Evolutionary conservation across 2,113 vertebrate species (phyloP).

Genomic region (Petromus typicus): DNA sequence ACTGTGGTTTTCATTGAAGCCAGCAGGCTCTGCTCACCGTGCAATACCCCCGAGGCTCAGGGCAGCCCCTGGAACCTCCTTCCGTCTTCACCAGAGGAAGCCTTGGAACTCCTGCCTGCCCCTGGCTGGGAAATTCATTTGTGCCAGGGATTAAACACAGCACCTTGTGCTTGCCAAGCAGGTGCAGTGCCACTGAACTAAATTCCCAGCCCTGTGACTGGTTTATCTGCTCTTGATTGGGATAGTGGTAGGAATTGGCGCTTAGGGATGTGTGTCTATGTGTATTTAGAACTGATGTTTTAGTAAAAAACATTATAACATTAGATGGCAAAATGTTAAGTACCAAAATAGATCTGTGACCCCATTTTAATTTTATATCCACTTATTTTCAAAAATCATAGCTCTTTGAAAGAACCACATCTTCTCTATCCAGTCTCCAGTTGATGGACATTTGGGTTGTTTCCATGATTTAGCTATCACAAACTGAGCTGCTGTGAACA

Average conservation of each 20-base stretch:
- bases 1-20: background rate
- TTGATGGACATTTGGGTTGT: too few species aligned
- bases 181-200: too few species aligned
- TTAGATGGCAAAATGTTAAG: background rate
- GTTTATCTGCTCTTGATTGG: background rate
- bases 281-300: background rate
- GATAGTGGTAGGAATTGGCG: background rate
- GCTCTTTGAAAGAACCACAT: too few species aligned
- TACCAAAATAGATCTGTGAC: background rate
- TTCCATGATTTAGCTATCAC: too few species aligned
- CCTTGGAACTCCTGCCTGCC: background rate
- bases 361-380: background rate
- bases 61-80: too few species aligned
- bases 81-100: background rate
- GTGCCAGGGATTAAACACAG: background rate
- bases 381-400: constrained; percentile 6
- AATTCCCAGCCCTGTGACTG: too few species aligned
- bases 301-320: background rate
- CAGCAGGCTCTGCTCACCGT: too few species aligned
- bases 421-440: too few species aligned
- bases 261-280: background rate
- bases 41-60: background rate
- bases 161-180: background rate
- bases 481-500: too few species aligned
- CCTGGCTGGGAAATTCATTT: background rate